Conservation (phyloP, 2,797 vertebrate species). For the Masticophis lateralis region DNA sequence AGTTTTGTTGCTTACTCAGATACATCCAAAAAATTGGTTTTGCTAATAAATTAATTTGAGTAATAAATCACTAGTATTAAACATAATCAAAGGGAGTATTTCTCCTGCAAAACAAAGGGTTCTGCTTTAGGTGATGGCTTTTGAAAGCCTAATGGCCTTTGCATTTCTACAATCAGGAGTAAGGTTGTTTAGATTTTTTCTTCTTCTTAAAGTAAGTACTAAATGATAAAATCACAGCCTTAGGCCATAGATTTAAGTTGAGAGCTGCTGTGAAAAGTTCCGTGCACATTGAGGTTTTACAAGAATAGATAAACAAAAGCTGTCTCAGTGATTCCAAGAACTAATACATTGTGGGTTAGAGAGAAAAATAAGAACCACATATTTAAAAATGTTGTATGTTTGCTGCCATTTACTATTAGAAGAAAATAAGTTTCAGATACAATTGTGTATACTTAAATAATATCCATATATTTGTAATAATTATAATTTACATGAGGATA, state of each 20-base stretch:
- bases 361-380: not conserved
- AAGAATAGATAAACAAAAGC: not conserved
- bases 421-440: not conserved
- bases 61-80: constrained; percentile 8
- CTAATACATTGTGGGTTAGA: not conserved
- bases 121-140: not conserved
- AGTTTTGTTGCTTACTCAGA: not conserved
- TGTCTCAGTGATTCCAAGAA: not conserved
- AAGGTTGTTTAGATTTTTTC: not conserved
- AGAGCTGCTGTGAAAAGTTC: not conserved
- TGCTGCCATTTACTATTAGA: not conserved
- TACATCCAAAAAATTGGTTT: not conserved
- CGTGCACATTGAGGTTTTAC: not conserved
- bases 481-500: not conserved
- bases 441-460: not conserved
- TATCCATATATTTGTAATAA: not conserved
- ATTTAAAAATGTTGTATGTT: not conserved
- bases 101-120: not conserved
- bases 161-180: not conserved
- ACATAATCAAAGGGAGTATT: not conserved
- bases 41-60: constrained; percentile 1
- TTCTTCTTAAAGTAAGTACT: not conserved
- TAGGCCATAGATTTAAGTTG: not conserved
- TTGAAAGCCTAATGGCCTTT: not conserved
- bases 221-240: not conserved